Conservation (phyloP, 2,113 vertebrate species). For the Parus major region DNA sequence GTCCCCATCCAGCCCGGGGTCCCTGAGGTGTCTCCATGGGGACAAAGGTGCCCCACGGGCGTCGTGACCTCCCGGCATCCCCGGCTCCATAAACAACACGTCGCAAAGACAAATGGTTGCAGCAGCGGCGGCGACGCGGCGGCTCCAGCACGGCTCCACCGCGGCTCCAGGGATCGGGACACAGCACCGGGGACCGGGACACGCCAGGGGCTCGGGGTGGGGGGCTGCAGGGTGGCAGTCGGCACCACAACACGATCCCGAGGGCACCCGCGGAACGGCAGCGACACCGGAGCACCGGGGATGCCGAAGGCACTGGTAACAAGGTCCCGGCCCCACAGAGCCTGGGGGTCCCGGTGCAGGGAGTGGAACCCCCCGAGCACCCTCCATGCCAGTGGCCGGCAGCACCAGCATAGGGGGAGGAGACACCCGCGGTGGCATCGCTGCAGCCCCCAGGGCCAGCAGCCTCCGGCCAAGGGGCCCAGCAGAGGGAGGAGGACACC, state of each 20-base stretch:
- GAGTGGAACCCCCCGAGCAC: neutral
- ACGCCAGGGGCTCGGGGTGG: rapidly evolving
- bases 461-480: neutral
- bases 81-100: neutral
- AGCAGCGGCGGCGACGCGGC: neutral
- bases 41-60: neutral
- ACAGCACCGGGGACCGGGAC: neutral
- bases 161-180: neutral
- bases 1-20: neutral
- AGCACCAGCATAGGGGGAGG: neutral
- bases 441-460: neutral
- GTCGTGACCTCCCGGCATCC: neutral
- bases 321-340: too few relatives aligned
- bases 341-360: rapidly evolving
- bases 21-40: neutral
- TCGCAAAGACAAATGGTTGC: neutral
- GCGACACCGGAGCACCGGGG: neutral
- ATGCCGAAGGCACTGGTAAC: rapidly evolving
- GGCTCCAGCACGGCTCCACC: neutral
- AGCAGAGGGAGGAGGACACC: neutral
- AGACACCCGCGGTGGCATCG: rapidly evolving
- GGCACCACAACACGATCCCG: rapidly evolving
- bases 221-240: too few relatives aligned
- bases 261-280: rapidly evolving
- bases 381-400: neutral